Conservation (phyloP, 1,140 invertebrate genomes). For the Bombus pyrosoma region DNA sequence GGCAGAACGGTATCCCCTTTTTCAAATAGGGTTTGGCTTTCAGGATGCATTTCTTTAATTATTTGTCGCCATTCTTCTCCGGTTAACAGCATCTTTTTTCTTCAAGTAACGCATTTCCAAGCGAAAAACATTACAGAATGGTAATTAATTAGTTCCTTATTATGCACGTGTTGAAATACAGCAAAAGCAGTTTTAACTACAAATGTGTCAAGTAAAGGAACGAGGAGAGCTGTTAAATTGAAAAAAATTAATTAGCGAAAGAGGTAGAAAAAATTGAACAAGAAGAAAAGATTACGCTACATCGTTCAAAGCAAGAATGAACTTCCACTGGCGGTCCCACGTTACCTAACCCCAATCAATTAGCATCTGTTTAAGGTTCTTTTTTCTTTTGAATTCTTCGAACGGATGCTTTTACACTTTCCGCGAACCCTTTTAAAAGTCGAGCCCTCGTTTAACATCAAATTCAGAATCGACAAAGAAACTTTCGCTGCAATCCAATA, state of each 20-base stretch:
- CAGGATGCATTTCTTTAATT: background rate
- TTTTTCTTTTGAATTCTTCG: background rate
- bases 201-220: background rate
- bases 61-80: background rate
- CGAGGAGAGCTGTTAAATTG: no score
- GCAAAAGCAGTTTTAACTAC: background rate
- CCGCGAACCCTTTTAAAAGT: background rate
- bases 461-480: background rate
- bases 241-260: background rate
- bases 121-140: background rate
- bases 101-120: no score
- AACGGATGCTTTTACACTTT: background rate
- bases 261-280: background rate
- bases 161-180: background rate
- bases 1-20: background rate
- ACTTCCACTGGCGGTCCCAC: no score
- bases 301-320: background rate
- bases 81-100: background rate
- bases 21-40: background rate
- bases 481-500: background rate
- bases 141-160: background rate
- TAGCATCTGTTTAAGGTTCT: background rate
- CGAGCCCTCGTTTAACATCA: background rate
- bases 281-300: background rate
- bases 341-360: background rate